Percentiles rank a stretch among this genome's conserved stretches.
These are phyloP conservation scores for Heliconius eleuchia DNA, from an alignment of 1,140 invertebrate genomes.

Conservation along the genomic window DNA sequence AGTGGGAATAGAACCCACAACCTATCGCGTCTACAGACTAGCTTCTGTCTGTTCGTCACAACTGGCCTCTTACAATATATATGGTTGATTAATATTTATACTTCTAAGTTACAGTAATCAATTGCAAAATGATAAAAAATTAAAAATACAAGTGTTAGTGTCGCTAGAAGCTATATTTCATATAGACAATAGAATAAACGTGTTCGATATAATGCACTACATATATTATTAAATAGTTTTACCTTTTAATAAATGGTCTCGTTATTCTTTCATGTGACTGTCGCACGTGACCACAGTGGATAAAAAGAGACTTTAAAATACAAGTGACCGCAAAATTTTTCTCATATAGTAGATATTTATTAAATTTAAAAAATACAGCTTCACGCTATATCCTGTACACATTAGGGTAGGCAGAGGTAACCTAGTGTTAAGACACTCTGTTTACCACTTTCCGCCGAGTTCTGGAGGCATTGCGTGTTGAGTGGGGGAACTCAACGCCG, in stretches of 20 bases:
- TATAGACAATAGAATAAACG: constrained; percentile 21
- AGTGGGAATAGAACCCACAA: no score
- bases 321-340: neutral
- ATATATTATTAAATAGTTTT: constrained; percentile 66
- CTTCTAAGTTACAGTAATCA: neutral
- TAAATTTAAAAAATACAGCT: no score
- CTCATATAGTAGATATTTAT: neutral
- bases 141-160: neutral
- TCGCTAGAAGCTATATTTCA: constrained; percentile 11
- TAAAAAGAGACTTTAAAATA: neutral
- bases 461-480: no score
- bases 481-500: no score
- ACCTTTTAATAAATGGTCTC: constrained; percentile 36
- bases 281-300: neutral
- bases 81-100: no score
- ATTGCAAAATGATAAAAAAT: neutral
- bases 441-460: no score
- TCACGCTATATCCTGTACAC: no score
- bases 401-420: no score
- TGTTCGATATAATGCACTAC: constrained; percentile 35
- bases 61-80: no score
- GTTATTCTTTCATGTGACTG: constrained; percentile 1
- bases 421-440: no score
- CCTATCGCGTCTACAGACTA: no score
- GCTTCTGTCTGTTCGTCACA: no score